Evolutionary conservation across 2,797 vertebrate species (phyloP).

Genomic region (Podarcis lilfordi): DNA sequence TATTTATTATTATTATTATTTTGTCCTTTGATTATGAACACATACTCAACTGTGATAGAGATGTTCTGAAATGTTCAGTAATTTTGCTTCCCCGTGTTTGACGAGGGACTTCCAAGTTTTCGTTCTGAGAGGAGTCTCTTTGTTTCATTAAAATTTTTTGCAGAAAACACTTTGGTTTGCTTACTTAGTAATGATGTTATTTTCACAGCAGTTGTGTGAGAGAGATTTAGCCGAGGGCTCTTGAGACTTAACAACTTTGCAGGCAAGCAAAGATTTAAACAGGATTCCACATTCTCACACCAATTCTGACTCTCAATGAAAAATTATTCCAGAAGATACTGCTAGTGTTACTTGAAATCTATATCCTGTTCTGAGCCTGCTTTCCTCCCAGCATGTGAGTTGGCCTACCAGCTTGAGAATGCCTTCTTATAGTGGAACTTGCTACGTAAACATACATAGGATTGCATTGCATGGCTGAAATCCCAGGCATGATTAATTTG

Average conservation of each 20-base stretch:
- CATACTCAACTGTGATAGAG: neutral
- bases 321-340: neutral
- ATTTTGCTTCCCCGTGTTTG: neutral
- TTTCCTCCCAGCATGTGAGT: too few species aligned
- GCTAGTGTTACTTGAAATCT: neutral
- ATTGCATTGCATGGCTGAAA: neutral
- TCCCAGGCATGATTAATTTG: neutral
- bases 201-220: neutral
- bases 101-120: neutral
- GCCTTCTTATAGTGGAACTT: neutral
- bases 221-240: neutral
- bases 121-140: neutral
- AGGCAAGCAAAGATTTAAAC: neutral
- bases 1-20: neutral
- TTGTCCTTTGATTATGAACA: neutral
- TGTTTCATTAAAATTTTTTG: neutral
- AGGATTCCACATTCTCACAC: neutral
- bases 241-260: neutral
- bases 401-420: neutral
- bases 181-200: neutral
- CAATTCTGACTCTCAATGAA: neutral
- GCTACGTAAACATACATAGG: neutral
- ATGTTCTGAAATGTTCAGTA: neutral
- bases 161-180: neutral
- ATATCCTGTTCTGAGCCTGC: neutral